These are phyloP conservation scores for Liasis olivaceus DNA, from an alignment of 2,797 vertebrate genomes.

Conservation along the genomic window DNA sequence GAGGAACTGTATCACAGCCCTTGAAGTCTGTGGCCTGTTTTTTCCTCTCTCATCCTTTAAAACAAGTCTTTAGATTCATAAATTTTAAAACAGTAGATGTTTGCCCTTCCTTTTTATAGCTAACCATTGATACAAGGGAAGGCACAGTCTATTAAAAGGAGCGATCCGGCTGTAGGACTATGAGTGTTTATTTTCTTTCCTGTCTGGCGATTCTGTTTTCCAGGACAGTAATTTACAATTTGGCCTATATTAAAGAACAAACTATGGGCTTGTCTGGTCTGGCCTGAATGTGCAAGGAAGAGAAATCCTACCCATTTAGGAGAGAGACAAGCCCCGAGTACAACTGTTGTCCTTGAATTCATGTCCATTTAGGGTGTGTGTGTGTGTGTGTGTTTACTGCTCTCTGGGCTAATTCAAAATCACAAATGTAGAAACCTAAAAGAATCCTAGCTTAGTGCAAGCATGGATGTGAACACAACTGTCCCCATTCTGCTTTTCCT, in stretches of 20 bases:
- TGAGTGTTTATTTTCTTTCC: slow-evolving; percentile 17
- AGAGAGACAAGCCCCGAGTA: background rate
- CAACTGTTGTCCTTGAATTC: background rate
- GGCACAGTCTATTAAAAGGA: background rate
- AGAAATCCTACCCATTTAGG: background rate
- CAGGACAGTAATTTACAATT: background rate
- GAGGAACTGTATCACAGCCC: slow-evolving; percentile 21
- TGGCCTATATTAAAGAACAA: background rate
- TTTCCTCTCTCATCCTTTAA: background rate
- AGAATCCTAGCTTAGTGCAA: background rate
- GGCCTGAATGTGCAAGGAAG: background rate
- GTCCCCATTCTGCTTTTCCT: background rate
- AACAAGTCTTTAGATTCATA: background rate
- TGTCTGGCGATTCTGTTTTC: background rate
- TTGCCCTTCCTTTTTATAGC: background rate
- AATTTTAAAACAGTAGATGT: background rate
- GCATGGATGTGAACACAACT: background rate
- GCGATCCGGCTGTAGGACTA: slow-evolving; percentile 4
- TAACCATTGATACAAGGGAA: background rate
- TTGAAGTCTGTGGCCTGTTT: slow-evolving; percentile 3
- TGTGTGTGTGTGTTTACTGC: background rate
- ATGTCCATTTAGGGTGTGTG: background rate
- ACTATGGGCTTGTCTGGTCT: background rate
- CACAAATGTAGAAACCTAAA: background rate
- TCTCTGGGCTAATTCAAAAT: background rate